phyloP scores from a whole-genome alignment of 1,140 invertebrate genomes.

The Brachionus asplanchnoidis region DNA sequence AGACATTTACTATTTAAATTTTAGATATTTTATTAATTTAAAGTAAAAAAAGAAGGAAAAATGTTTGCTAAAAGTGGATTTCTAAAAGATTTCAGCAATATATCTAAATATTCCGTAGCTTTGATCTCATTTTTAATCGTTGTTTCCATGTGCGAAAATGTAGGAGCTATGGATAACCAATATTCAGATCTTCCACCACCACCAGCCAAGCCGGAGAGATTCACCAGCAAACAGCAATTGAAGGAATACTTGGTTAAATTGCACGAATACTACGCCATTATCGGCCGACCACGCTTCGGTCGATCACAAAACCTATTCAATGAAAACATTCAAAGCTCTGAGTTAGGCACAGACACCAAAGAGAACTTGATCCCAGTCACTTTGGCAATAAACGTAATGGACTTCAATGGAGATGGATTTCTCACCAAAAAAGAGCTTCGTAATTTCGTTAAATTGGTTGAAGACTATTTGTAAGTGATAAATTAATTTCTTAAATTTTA shows the following conservation, averaged over 20 bases:
- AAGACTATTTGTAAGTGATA: background rate
- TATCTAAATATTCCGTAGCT: background rate
- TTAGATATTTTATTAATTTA: background rate
- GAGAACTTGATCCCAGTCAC: background rate
- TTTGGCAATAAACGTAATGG: slow-evolving; percentile 10
- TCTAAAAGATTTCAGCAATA: background rate
- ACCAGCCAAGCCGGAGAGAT: slow-evolving; percentile 33
- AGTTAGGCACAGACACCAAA: background rate
- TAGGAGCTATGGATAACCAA: background rate
- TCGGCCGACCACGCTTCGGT: slow-evolving; percentile 41
- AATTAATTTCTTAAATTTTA: background rate
- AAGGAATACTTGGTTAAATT: slow-evolving; percentile 39
- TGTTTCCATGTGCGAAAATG: background rate
- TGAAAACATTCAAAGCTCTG: background rate
- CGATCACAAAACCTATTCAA: slow-evolving; percentile 7
- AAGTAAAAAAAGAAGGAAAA: background rate
- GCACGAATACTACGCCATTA: slow-evolving; percentile 41
- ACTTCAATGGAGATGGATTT: slow-evolving; percentile 20
- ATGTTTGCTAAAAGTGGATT: background rate
- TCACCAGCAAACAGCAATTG: slow-evolving; percentile 28
- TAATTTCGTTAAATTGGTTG: slow-evolving; percentile 14
- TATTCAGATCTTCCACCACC: slow-evolving; percentile 40
- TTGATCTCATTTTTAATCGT: background rate
- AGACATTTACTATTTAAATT: background rate
- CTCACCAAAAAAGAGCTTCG: background rate